These are phyloP conservation scores for Pachyramphus minor DNA, from an alignment of 2,113 vertebrate species.

Conservation along the genomic window DNA sequence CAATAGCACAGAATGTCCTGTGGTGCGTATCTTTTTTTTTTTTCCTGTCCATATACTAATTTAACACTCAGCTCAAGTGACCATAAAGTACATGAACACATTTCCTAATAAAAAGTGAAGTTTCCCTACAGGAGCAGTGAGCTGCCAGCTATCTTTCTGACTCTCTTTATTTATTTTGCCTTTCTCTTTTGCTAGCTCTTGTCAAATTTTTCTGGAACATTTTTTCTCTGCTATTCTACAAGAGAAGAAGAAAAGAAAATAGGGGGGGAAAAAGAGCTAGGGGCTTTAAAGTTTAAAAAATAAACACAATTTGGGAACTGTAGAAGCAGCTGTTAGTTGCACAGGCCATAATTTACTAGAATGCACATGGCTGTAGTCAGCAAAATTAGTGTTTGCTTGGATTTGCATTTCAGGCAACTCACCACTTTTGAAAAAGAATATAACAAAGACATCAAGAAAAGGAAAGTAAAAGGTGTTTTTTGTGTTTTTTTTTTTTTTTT, in stretches of 20 bases:
- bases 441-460: slow-evolving; percentile 14
- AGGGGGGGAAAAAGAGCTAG: not conserved
- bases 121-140: slow-evolving; percentile 9
- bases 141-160: not conserved
- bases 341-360: slow-evolving; percentile 50
- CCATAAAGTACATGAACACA: slow-evolving; percentile 27
- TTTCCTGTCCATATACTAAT: not conserved
- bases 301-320: slow-evolving; percentile 11
- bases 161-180: slow-evolving; percentile 17
- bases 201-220: slow-evolving; percentile 38
- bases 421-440: not conserved
- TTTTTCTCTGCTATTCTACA: not conserved
- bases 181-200: slow-evolving; percentile 17
- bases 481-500: not conserved
- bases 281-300: not conserved
- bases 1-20: not conserved
- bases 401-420: slow-evolving; percentile 51
- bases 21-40: not conserved
- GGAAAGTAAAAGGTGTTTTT: not conserved
- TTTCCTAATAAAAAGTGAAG: slow-evolving; percentile 55
- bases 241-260: slow-evolving; percentile 3
- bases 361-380: slow-evolving; percentile 52
- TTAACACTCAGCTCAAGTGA: slow-evolving; percentile 15
- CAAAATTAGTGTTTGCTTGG: slow-evolving; percentile 59
- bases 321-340: slow-evolving; percentile 47